phyloP scores from a whole-genome alignment of 2,888 invertebrate species.

The Meloe dianella region DNA sequence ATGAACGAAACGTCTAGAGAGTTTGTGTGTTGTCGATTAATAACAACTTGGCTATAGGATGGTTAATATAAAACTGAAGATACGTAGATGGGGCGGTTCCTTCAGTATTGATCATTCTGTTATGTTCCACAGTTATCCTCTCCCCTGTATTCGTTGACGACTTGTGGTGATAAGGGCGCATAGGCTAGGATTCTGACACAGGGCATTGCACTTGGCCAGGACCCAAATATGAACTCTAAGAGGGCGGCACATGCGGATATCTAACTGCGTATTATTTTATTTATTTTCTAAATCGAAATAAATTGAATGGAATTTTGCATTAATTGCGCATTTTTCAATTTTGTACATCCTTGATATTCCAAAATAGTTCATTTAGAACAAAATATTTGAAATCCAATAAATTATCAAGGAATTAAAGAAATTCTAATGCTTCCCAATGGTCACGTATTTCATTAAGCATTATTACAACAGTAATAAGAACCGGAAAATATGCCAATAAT shows the following conservation, averaged over 20 bases:
- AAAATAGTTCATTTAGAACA: too few species aligned
- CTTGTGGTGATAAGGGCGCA: conserved; percentile 18
- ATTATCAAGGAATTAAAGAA: too few species aligned
- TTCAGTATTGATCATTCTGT: conserved; percentile 44
- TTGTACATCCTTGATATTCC: too few species aligned
- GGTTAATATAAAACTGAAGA: conserved; percentile 32
- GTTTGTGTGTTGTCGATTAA: neutral
- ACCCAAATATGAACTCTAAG: conserved; percentile 3
- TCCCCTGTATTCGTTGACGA: conserved; percentile 29
- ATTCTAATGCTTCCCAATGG: too few species aligned
- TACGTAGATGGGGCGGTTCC: conserved; percentile 43
- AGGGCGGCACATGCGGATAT: neutral
- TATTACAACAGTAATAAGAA: too few species aligned
- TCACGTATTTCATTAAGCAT: too few species aligned
- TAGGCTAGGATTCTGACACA: conserved; percentile 24
- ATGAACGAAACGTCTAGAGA: neutral
- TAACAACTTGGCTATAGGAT: conserved; percentile 22
- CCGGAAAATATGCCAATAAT: too few species aligned
- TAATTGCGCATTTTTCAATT: too few species aligned
- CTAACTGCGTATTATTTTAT: neutral
- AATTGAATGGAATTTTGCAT: too few species aligned
- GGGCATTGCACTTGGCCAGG: conserved; percentile 30
- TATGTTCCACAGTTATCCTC: conserved; percentile 17
- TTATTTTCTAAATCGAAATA: neutral
- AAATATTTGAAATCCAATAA: too few species aligned